Evolutionary conservation across 2,888 invertebrate genomes (phyloP).

Genomic region (Amblyjoppa proteus): DNA sequence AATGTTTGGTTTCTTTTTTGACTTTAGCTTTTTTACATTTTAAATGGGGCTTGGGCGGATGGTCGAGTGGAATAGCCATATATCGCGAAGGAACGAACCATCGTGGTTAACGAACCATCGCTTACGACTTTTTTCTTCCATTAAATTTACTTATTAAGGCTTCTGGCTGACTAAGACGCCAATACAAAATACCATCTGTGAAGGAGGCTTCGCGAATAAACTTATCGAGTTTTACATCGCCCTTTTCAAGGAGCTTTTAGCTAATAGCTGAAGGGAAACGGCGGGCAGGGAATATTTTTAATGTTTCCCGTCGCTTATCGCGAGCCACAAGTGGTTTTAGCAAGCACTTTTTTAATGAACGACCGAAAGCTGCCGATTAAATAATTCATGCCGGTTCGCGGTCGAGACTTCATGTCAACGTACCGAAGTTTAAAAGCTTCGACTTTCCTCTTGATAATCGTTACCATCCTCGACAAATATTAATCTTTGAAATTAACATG

Average conservation of each 20-base stretch:
- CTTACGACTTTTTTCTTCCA: slow-evolving; percentile 14
- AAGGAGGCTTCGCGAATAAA: slow-evolving; percentile 29
- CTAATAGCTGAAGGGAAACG: slow-evolving; percentile 32
- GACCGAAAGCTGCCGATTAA: slow-evolving; percentile 43
- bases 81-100: neutral
- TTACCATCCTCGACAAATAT: slow-evolving; percentile 10
- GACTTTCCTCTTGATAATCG: slow-evolving; percentile 12
- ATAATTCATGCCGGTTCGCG: slow-evolving; percentile 50
- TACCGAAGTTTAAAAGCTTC: slow-evolving; percentile 37
- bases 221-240: slow-evolving; percentile 32
- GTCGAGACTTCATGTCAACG: slow-evolving; percentile 6
- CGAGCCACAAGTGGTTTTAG: slow-evolving; percentile 71
- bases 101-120: slow-evolving; percentile 7
- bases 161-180: neutral
- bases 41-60: neutral
- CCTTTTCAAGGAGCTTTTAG: slow-evolving; percentile 42
- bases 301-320: slow-evolving; percentile 40
- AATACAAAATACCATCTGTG: slow-evolving; percentile 15
- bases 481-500: neutral
- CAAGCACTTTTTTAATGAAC: slow-evolving; percentile 49
- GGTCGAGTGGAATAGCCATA: neutral
- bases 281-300: slow-evolving; percentile 43
- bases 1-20: neutral
- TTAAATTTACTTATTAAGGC: slow-evolving; percentile 8
- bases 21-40: neutral